phyloP scores from a whole-genome alignment of 2,888 invertebrate species.

The Polyommatus icarus region DNA sequence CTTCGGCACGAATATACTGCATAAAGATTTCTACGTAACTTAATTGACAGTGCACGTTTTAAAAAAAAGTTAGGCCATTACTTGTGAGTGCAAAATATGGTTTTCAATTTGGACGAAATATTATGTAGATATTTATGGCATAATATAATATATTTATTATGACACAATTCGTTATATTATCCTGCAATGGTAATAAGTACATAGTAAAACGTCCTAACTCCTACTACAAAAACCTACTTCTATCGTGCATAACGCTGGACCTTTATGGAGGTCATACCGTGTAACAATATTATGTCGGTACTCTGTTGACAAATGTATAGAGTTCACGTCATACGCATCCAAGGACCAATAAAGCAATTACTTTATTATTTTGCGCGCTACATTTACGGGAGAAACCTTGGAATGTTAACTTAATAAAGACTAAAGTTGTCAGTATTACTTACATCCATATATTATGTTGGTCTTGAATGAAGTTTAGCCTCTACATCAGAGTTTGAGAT shows the following conservation, averaged over 20 bases:
- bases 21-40: not conserved
- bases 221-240: not conserved
- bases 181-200: not conserved
- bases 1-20: no score
- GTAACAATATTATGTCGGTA: constrained; percentile 8
- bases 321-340: constrained; percentile 14
- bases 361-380: constrained; percentile 8
- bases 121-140: not conserved
- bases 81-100: not conserved
- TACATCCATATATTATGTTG: not conserved
- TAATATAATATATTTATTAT: no score
- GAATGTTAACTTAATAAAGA: not conserved
- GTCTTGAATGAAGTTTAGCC: not conserved
- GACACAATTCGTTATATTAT: not conserved
- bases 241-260: constrained; percentile 11
- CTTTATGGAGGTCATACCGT: constrained; percentile 23
- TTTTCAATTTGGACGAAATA: not conserved
- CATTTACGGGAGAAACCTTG: not conserved
- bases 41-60: not conserved
- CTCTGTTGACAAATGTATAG: not conserved
- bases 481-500: not conserved
- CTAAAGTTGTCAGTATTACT: not conserved
- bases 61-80: not conserved
- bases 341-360: constrained; percentile 16
- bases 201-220: not conserved